Percentiles rank a stretch among this genome's conserved stretches.
Conservation (phyloP, 2,888 invertebrate genomes). For the Hartigia nigra region DNA sequence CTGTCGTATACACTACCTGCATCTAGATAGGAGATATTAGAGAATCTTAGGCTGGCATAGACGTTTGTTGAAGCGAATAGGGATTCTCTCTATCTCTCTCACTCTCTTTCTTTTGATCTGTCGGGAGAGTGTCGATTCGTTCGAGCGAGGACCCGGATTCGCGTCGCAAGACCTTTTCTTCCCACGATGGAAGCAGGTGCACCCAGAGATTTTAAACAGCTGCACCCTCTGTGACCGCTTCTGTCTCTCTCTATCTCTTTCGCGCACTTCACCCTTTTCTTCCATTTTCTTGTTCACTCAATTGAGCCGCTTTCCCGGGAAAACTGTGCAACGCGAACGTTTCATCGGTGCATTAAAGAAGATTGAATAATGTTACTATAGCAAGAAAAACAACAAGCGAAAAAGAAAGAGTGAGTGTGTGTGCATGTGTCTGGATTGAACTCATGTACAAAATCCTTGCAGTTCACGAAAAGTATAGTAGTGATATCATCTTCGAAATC, state of each 20-base stretch:
- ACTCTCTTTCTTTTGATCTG: constrained; percentile 12
- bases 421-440: constrained; percentile 23
- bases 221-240: too few relatives aligned
- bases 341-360: too few relatives aligned
- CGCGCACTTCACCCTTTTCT: too few relatives aligned
- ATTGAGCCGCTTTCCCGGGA: too few relatives aligned
- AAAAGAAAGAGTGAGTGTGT: constrained; percentile 23
- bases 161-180: too few relatives aligned
- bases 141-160: too few relatives aligned
- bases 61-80: background rate
- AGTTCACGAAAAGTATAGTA: constrained; percentile 8
- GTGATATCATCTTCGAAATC: constrained; percentile 15
- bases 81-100: constrained; percentile 14
- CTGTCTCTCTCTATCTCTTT: too few relatives aligned
- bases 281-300: too few relatives aligned
- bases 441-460: constrained; percentile 26
- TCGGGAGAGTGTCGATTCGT: background rate
- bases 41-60: background rate
- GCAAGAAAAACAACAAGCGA: background rate
- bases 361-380: too few relatives aligned
- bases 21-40: background rate
- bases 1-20: background rate
- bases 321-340: too few relatives aligned
- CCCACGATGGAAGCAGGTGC: too few relatives aligned
- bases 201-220: too few relatives aligned